Conservation (phyloP, 2,797 vertebrate genomes). For the Sebastes cheni region DNA sequence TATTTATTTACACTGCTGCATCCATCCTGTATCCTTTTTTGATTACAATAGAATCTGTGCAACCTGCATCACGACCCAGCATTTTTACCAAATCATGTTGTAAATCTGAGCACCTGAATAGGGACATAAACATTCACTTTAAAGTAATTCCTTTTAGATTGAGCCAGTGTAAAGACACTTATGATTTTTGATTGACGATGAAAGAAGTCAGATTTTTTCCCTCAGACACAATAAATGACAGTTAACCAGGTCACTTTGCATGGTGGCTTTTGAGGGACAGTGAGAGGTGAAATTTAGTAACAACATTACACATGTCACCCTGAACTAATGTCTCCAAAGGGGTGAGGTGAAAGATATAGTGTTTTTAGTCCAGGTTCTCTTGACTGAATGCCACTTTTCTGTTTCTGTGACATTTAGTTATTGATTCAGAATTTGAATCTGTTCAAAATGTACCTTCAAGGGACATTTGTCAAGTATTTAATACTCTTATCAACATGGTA, state of each 20-base stretch:
- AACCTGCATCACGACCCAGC: background rate
- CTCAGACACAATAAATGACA: background rate
- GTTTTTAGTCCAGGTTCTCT: background rate
- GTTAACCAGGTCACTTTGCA: too few species aligned
- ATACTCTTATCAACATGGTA: too few species aligned
- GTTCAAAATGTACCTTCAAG: too few species aligned
- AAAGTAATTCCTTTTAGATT: background rate
- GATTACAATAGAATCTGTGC: background rate
- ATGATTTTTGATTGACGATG: background rate
- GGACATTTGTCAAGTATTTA: too few species aligned
- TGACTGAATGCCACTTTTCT: background rate
- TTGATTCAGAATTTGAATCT: background rate
- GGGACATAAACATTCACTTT: background rate
- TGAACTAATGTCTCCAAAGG: background rate
- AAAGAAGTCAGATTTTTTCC: background rate
- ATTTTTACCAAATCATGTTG: background rate
- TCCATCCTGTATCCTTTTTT: background rate
- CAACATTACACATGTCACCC: background rate
- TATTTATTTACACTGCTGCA: too few species aligned
- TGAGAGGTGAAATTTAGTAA: background rate
- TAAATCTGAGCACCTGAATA: background rate
- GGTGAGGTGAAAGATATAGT: background rate
- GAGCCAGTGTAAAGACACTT: background rate
- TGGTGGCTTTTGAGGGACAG: background rate
- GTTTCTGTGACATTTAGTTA: background rate